Percentiles rank a stretch among this genome's conserved stretches.
These are phyloP conservation scores for Pseudochirops corinnae DNA, from an alignment of 2,797 vertebrate species.

Conservation along the genomic window DNA sequence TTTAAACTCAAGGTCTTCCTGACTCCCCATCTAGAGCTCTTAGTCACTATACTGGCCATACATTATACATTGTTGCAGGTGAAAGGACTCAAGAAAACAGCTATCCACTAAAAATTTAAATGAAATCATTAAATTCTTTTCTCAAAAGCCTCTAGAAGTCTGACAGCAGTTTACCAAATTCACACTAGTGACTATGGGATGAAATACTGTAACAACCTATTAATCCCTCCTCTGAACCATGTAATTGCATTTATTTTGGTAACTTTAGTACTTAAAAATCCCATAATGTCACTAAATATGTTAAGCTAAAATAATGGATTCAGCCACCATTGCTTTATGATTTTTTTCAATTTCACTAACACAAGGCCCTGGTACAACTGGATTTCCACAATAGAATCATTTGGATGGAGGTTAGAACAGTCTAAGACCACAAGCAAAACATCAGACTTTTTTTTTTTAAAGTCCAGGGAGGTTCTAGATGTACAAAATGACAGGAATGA, in stretches of 20 bases:
- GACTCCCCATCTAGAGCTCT: neutral
- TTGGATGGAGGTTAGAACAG: neutral
- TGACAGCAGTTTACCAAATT: neutral
- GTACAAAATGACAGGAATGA: conserved; percentile 33
- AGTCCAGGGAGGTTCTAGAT: conserved; percentile 36
- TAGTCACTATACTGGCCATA: neutral
- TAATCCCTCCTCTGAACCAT: neutral
- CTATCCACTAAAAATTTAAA: conserved; percentile 42
- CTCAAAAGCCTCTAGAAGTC: conserved; percentile 43
- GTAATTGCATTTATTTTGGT: conserved; percentile 39
- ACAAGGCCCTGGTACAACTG: conserved; percentile 35
- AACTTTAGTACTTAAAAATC: conserved; percentile 44
- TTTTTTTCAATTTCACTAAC: conserved; percentile 43
- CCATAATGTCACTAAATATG: neutral
- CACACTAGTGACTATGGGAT: conserved; percentile 1
- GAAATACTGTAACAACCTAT: conserved; percentile 16
- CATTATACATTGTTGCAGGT: neutral
- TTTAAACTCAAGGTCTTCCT: neutral
- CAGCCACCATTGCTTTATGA: conserved; percentile 19
- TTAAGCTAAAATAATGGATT: conserved; percentile 23
- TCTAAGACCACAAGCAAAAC: conserved; percentile 26
- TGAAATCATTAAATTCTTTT: conserved; percentile 53
- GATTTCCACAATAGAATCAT: neutral
- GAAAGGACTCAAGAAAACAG: conserved; percentile 51
- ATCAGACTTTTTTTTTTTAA: conserved; percentile 20